Evolutionary conservation across 2,888 invertebrate species (phyloP).

Genomic region (Hipparchia sbordonii): DNA sequence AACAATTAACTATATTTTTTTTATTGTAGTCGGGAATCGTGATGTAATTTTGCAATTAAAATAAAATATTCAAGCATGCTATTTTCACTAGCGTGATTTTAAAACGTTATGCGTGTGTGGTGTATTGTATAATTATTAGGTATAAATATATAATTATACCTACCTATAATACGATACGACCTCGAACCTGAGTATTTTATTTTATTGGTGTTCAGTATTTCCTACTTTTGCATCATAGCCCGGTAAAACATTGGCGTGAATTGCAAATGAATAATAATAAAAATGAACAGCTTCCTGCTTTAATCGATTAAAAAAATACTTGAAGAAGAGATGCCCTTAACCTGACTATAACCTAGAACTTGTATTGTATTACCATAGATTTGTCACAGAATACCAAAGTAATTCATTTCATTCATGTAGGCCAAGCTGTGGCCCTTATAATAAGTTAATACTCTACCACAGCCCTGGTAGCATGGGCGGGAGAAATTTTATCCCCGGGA

Average conservation of each 20-base stretch:
- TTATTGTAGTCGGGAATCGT: background rate
- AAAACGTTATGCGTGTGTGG: background rate
- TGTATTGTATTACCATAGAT: too few species aligned
- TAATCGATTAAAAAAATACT: too few species aligned
- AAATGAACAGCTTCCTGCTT: too few species aligned
- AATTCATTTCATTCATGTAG: too few species aligned
- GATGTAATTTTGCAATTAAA: background rate
- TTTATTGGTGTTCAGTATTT: background rate
- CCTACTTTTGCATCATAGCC: background rate
- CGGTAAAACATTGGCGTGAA: background rate
- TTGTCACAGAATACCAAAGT: too few species aligned
- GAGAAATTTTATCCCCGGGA: too few species aligned
- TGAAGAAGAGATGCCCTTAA: too few species aligned
- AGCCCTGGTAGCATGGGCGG: too few species aligned
- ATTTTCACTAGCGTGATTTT: constrained; percentile 23
- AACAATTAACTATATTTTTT: background rate
- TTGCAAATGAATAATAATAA: background rate
- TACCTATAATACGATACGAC: background rate
- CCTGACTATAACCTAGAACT: too few species aligned
- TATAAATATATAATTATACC: too few species aligned
- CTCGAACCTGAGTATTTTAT: constrained; percentile 8
- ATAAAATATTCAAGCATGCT: constrained; percentile 1
- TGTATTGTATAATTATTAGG: background rate
- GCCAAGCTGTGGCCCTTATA: too few species aligned
- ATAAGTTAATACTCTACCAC: too few species aligned